These are phyloP conservation scores for Meiosimyza decipiens DNA, from an alignment of 2,888 invertebrate species.

Conservation along the genomic window DNA sequence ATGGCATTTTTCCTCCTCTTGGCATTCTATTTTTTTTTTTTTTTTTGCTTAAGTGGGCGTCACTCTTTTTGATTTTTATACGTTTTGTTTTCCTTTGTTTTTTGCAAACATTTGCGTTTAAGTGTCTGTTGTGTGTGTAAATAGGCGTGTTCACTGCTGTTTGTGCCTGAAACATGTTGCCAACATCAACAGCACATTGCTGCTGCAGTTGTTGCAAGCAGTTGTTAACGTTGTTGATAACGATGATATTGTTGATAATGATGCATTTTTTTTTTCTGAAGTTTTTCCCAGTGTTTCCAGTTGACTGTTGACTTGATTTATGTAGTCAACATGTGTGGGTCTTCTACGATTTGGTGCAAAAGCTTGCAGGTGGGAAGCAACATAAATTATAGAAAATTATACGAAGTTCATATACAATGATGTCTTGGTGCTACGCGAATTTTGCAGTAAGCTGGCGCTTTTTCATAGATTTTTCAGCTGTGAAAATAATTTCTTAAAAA, in stretches of 20 bases:
- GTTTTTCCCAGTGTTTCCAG: no score
- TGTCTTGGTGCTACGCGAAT: neutral
- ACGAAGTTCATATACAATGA: neutral
- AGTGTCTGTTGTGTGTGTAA: conserved; percentile 20
- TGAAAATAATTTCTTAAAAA: no score
- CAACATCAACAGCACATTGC: conserved; percentile 12
- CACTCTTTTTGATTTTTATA: conserved; percentile 38
- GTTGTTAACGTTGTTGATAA: neutral
- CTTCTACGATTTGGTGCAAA: no score
- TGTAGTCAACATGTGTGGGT: no score
- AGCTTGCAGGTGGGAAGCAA: conserved; percentile 19
- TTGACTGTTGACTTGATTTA: no score
- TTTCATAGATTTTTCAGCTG: no score
- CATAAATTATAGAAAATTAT: conserved; percentile 30
- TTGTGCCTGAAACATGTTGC: conserved; percentile 20
- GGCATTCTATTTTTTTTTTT: conserved; percentile 15
- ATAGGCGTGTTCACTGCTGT: conserved; percentile 35
- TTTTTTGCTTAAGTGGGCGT: conserved; percentile 44
- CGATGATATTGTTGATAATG: neutral
- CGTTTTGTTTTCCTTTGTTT: conserved; percentile 2
- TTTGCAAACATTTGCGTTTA: neutral
- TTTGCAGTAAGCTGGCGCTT: neutral
- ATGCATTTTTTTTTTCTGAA: neutral
- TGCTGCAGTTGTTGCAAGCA: conserved; percentile 3
- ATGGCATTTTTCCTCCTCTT: conserved; percentile 22